Conservation (phyloP, 2,888 invertebrate species). For the Torymus tubicola region DNA sequence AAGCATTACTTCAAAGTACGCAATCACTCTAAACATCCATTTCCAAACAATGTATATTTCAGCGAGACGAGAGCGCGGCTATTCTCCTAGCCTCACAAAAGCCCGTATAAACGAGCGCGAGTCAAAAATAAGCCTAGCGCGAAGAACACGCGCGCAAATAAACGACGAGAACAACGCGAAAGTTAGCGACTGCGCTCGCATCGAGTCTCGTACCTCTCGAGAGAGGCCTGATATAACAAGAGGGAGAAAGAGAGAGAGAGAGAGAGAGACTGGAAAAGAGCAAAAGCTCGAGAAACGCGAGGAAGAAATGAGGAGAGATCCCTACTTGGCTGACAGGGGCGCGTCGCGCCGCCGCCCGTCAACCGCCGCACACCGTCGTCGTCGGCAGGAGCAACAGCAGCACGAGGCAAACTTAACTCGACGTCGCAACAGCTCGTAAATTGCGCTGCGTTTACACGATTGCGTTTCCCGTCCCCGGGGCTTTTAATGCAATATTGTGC, state of each 20-base stretch:
- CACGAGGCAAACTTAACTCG: constrained; percentile 46
- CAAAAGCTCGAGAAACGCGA: not conserved
- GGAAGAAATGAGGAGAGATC: not conserved
- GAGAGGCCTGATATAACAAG: constrained; percentile 9
- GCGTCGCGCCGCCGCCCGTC: not conserved
- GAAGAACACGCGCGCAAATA: not conserved
- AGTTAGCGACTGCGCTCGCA: not conserved
- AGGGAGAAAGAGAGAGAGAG: not conserved
- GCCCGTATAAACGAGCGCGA: not conserved
- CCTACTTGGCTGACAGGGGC: constrained; percentile 24
- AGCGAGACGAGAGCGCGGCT: no score
- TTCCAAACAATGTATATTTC: no score
- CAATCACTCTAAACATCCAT: not conserved
- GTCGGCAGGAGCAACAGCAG: constrained; percentile 10
- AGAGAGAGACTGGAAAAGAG: not conserved
- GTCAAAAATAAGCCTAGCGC: constrained; percentile 10
- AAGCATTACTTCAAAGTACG: not conserved
- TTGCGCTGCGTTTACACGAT: constrained; percentile 57
- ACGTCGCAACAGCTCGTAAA: constrained; percentile 58
- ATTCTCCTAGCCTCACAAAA: no score
- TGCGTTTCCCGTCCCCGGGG: constrained; percentile 49
- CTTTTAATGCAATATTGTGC: constrained; percentile 52
- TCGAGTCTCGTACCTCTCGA: not conserved
- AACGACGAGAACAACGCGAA: not conserved
- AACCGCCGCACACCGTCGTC: constrained; percentile 21